These are phyloP conservation scores for Drosophila eugracilis DNA, from an alignment of 1,140 invertebrate genomes.

Conservation along the genomic window DNA sequence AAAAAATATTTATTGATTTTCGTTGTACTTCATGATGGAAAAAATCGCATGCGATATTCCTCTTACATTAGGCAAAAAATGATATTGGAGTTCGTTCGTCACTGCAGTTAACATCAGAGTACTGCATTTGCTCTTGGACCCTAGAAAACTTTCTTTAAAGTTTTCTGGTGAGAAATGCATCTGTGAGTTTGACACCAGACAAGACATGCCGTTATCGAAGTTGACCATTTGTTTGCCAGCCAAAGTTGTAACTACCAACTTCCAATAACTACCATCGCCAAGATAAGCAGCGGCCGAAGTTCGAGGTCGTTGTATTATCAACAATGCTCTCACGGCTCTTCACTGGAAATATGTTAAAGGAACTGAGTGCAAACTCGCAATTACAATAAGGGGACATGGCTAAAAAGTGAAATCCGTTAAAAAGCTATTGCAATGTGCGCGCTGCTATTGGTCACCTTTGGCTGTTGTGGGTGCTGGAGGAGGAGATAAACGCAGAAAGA, in stretches of 20 bases:
- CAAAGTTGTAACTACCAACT: constrained; percentile 23
- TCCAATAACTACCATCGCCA: not conserved
- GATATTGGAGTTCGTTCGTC: not conserved
- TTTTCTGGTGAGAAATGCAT: not conserved
- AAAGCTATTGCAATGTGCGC: constrained; percentile 7
- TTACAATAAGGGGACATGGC: constrained; percentile 59
- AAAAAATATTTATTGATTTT: constrained; percentile 67
- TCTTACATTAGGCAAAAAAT: not conserved
- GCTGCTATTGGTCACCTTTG: not conserved
- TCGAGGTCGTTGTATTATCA: constrained; percentile 70
- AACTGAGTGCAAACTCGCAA: constrained; percentile 48
- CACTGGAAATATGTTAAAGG: not conserved
- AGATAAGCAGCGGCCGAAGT: constrained; percentile 47
- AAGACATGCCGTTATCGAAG: constrained; percentile 6
- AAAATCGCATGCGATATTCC: constrained; percentile 49
- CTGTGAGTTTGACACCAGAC: not conserved
- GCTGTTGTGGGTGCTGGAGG: not conserved
- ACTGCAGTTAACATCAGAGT: not conserved
- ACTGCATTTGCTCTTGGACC: not conserved
- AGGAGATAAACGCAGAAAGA: too few relatives aligned
- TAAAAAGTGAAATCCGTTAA: constrained; percentile 68
- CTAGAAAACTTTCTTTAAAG: not conserved
- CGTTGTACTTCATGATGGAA: constrained; percentile 12
- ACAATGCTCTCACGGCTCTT: constrained; percentile 4
- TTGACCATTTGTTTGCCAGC: not conserved